Evolutionary conservation across 2,888 invertebrate genomes (phyloP).

Genomic region (Caenorhabditis sp.): DNA sequence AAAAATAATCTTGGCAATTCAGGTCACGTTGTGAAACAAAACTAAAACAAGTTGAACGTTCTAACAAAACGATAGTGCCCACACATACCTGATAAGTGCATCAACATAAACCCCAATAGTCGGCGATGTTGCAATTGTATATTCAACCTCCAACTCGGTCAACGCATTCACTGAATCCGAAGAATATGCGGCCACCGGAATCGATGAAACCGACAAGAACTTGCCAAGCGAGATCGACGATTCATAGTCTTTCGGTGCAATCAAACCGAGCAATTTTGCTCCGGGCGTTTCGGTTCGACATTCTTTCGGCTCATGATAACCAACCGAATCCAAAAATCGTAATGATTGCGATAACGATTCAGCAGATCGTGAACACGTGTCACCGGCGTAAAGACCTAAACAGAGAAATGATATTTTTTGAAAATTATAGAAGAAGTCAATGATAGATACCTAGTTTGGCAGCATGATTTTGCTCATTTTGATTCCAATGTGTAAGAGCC

Average conservation of each 20-base stretch:
- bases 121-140: slow-evolving; percentile 60
- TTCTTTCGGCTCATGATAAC: slow-evolving; percentile 67
- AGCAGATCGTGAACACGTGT: slow-evolving; percentile 66
- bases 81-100: slow-evolving; percentile 33
- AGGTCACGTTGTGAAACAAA: too few relatives aligned
- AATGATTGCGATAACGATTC: slow-evolving; percentile 68
- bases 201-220: slow-evolving; percentile 55
- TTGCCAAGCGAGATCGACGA: slow-evolving; percentile 59
- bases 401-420: too few relatives aligned
- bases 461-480: slow-evolving; percentile 55
- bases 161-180: slow-evolving; percentile 55
- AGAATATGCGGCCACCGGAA: slow-evolving; percentile 65
- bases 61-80: too few relatives aligned
- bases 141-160: slow-evolving; percentile 50
- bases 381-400: slow-evolving; percentile 68
- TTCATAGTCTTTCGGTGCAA: slow-evolving; percentile 63
- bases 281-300: slow-evolving; percentile 54
- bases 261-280: slow-evolving; percentile 56
- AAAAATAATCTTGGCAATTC: too few relatives aligned
- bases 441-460: slow-evolving; percentile 54
- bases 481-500: slow-evolving; percentile 70
- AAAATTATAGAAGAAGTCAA: not conserved
- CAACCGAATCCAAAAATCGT: slow-evolving; percentile 66
- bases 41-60: too few relatives aligned
- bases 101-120: slow-evolving; percentile 59